A percentile compares a stretch with the other conserved stretches of the same genome.
phyloP scores from a whole-genome alignment of 2,113 vertebrate species.

The Burhinus oedicnemus region DNA sequence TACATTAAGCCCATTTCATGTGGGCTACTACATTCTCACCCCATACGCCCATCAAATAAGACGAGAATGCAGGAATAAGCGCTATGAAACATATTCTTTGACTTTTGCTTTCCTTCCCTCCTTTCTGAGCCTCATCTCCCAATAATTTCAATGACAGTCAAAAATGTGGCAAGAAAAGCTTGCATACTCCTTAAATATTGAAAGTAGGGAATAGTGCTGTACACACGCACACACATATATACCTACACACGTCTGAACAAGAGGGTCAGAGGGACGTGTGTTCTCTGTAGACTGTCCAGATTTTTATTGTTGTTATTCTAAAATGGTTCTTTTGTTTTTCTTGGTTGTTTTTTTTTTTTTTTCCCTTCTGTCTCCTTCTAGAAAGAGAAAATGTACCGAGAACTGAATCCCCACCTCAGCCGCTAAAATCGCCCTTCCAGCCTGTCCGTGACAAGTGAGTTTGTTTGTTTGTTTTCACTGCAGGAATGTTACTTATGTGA shows the following conservation, averaged over 20 bases:
- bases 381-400: slow-evolving; percentile 89
- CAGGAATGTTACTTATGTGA: slow-evolving; percentile 64
- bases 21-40: neutral
- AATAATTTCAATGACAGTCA: neutral
- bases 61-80: neutral
- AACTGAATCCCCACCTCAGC: slow-evolving; percentile 89
- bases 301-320: neutral
- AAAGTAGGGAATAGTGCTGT: neutral
- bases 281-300: neutral
- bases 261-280: neutral
- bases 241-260: neutral
- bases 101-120: neutral
- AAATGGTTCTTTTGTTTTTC: neutral
- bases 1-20: neutral
- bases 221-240: neutral
- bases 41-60: neutral
- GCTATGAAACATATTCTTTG: neutral
- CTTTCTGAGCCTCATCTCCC: neutral
- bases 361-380: slow-evolving; percentile 43
- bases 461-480: slow-evolving; percentile 62
- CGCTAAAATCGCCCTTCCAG: slow-evolving; percentile 92
- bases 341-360: neutral
- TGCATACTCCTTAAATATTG: neutral
- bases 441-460: slow-evolving; percentile 94
- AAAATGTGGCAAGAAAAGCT: neutral